phyloP scores from a whole-genome alignment of 2,888 invertebrate genomes.

The Parthenolecanium corni region DNA sequence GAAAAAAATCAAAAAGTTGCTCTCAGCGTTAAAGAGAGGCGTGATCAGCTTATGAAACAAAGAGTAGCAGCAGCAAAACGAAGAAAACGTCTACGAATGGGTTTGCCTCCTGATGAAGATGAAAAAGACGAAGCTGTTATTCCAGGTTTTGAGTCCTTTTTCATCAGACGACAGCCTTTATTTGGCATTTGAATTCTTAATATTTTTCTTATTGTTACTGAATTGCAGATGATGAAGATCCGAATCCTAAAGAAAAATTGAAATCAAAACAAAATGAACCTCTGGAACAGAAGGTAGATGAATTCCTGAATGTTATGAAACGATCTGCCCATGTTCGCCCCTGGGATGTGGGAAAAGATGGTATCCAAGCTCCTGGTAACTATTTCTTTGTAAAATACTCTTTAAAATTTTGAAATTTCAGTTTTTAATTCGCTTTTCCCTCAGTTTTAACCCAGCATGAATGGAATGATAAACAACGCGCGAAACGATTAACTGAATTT shows the following conservation, averaged over 20 bases:
- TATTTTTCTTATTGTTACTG: background rate
- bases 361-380: constrained; percentile 39
- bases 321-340: constrained; percentile 46
- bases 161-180: background rate
- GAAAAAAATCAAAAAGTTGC: constrained; percentile 53
- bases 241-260: background rate
- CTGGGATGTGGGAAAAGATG: constrained; percentile 62
- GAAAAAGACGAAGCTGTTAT: constrained; percentile 31
- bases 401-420: too few relatives aligned
- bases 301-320: constrained; percentile 36
- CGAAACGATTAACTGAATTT: constrained; percentile 41
- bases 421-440: constrained; percentile 11
- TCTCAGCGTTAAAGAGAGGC: constrained; percentile 45
- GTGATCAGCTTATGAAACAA: constrained; percentile 56
- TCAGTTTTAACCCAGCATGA: constrained; percentile 60
- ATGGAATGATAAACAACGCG: constrained; percentile 62
- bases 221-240: background rate
- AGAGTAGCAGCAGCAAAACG: constrained; percentile 61
- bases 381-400: too few relatives aligned
- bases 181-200: background rate
- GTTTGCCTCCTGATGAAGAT: constrained; percentile 50
- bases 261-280: constrained; percentile 2
- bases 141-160: background rate
- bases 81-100: constrained; percentile 58
- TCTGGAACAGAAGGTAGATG: constrained; percentile 31